Percentiles rank a stretch among this genome's conserved stretches.
These are phyloP conservation scores for Mylabris sibirica DNA, from an alignment of 2,888 invertebrate genomes.

Conservation along the genomic window DNA sequence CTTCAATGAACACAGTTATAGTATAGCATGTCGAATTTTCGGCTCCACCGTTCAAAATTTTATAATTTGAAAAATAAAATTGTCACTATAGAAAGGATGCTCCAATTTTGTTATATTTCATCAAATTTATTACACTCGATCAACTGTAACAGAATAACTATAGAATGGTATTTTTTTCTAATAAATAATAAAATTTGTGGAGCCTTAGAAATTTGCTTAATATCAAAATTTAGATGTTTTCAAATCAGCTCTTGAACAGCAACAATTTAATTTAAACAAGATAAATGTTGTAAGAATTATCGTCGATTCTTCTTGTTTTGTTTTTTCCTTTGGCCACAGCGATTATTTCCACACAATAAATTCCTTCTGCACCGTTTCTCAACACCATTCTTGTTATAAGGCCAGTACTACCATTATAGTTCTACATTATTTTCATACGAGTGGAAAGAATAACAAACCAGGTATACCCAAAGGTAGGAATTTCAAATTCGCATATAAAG, in stretches of 20 bases:
- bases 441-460: neutral
- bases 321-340: neutral
- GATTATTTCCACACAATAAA: slow-evolving; percentile 13
- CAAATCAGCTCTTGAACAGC: too few species aligned
- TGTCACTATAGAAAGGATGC: too few species aligned
- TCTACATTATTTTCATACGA: neutral
- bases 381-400: neutral
- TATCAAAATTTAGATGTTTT: too few species aligned
- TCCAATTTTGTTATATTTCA: neutral
- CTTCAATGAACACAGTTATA: neutral
- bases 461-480: neutral
- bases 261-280: neutral
- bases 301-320: neutral
- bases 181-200: too few species aligned
- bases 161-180: too few species aligned
- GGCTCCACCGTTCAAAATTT: too few species aligned
- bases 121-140: too few species aligned
- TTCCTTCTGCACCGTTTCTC: neutral
- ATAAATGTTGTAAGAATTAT: neutral
- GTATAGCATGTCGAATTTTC: too few species aligned
- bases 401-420: neutral
- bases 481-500: neutral
- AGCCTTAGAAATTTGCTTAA: too few species aligned
- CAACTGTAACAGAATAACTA: too few species aligned
- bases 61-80: too few species aligned